Evolutionary conservation across 2,888 invertebrate genomes (phyloP), one percentile per base, ranked within the genome.

Genomic region (Lamellibrachia columna): DNA sequence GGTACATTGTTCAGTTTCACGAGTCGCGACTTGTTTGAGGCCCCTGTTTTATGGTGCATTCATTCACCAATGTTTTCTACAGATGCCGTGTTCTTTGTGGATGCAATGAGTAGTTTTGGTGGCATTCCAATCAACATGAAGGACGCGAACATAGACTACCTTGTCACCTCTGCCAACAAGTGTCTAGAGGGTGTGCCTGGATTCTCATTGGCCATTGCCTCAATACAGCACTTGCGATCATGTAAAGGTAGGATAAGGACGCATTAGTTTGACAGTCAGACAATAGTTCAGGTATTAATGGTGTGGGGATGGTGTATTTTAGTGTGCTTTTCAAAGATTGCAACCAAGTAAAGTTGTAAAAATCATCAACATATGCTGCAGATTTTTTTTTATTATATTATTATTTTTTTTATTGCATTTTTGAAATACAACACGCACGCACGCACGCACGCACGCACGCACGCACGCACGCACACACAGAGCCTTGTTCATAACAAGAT

Each of bases 51-150:
- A 22, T 75, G 75, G 15, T 6, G n/a, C n/a, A 75, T 75, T 75
- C 2, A 55, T 55, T 22, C 3, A 60, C 28, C 52, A 7, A 0
- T 52, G 0, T 93, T 15, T 93, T 53, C 94, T 94, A 52, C 95
- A 96, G 96, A 95, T 90, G 94, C 95, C 55, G 94, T 94, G 15
- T 97, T 95, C 94, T 95, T 97, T 94, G 97, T 97, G 91, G 97
- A 97, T 95, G 97, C 97, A 53, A 97, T 97, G 97, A 97, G 97
- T 94, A 97, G 96, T 93, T 97, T 97, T 95, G 97, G 97, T 52
- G 97, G 96, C 22, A 95, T 97, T 4, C 96, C 96, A 0, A 93
- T 97, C 2, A 95, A 96, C 93, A 93, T 97, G 91, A 93, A 94
- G 22, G 94, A 92, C 0, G 94, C 95, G 60, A 93, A 94, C 1